Percentiles rank a stretch among this genome's conserved stretches.
phyloP scores from a whole-genome alignment of 2,113 vertebrate species.

The Himantopus leucocephalus region DNA sequence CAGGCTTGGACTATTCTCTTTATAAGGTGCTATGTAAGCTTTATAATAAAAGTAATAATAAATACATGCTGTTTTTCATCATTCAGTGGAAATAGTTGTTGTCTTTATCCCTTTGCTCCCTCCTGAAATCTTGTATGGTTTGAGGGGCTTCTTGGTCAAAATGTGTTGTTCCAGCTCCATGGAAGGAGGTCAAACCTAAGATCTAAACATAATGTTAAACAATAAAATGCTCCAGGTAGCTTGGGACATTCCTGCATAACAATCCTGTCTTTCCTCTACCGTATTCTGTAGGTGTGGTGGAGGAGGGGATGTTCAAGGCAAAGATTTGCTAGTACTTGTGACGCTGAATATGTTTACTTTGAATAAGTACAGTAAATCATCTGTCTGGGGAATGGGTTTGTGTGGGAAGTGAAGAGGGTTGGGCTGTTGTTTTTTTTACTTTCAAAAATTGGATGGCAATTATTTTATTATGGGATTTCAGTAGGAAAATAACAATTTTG shows the following conservation, averaged over 20 bases:
- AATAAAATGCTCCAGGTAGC: neutral
- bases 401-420: neutral
- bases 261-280: neutral
- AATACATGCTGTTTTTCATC: neutral
- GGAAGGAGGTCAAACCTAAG: neutral
- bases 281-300: neutral
- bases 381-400: neutral
- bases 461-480: slow-evolving; percentile 9
- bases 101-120: neutral
- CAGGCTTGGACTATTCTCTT: neutral
- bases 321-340: neutral
- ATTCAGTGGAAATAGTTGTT: neutral
- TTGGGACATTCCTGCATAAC: neutral
- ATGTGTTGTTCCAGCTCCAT: neutral
- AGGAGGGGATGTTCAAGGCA: neutral
- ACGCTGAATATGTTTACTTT: neutral
- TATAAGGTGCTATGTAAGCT: neutral
- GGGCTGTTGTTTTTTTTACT: neutral
- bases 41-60: neutral
- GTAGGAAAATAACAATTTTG: neutral
- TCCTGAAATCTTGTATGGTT: neutral
- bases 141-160: neutral
- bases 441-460: neutral
- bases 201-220: neutral
- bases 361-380: neutral